phyloP scores from a whole-genome alignment of 2,797 vertebrate species.

The Craterocephalus amniculus region DNA sequence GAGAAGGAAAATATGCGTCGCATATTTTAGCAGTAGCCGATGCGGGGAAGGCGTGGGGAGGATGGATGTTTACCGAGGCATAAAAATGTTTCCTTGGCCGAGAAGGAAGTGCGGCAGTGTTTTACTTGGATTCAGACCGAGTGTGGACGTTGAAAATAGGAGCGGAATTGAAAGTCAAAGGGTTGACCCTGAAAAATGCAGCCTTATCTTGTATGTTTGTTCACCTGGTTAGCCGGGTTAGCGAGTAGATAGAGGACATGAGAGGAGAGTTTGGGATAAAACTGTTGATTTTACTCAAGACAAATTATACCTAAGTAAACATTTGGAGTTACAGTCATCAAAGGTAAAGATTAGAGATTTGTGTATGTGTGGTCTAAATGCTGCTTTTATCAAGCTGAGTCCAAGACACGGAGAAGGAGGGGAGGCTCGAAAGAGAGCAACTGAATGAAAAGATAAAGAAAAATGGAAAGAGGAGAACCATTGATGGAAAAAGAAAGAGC shows the following conservation, averaged over 20 bases:
- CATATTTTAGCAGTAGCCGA: constrained; percentile 45
- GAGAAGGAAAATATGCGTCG: constrained; percentile 28
- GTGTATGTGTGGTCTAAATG: constrained; percentile 42
- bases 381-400: constrained; percentile 37
- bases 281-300: constrained; percentile 50
- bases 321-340: constrained; percentile 39
- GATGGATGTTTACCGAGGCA: constrained; percentile 61
- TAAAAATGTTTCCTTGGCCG: constrained; percentile 68
- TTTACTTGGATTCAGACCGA: constrained; percentile 65
- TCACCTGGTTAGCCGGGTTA: constrained; percentile 82
- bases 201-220: constrained; percentile 85
- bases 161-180: constrained; percentile 70
- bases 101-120: constrained; percentile 67
- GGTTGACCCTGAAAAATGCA: constrained; percentile 66
- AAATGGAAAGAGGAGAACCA: not conserved
- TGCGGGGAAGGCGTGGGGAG: constrained; percentile 48
- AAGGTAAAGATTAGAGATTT: constrained; percentile 25
- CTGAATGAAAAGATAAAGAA: not conserved
- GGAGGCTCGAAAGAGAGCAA: constrained; percentile 18
- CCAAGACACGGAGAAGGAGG: constrained; percentile 23
- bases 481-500: constrained; percentile 8
- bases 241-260: constrained; percentile 70
- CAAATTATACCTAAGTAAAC: constrained; percentile 50
- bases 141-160: constrained; percentile 60
- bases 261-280: no score